phyloP scores from a whole-genome alignment of 2,797 vertebrate species.

The Acanthis flammea region DNA sequence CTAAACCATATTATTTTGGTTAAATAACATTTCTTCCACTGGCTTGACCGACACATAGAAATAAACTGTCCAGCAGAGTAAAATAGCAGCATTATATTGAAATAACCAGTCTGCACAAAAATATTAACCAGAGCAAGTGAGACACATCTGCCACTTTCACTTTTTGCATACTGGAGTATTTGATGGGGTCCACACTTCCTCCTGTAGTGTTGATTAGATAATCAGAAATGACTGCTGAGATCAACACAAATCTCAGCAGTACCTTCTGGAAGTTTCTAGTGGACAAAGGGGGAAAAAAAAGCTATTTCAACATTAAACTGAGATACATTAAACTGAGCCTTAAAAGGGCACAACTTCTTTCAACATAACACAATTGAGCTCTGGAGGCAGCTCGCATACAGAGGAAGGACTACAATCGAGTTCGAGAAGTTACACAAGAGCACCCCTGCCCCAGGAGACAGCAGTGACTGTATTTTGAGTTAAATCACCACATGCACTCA shows the following conservation, averaged over 20 bases:
- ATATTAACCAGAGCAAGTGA: not conserved
- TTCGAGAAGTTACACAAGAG: not conserved
- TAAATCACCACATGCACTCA: not conserved
- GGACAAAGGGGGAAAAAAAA: fast-evolving
- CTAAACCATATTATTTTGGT: not conserved
- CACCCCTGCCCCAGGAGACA: not conserved
- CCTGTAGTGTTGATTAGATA: not conserved
- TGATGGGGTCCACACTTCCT: not conserved
- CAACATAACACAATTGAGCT: not conserved
- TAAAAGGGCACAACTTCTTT: not conserved
- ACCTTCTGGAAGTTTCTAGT: not conserved
- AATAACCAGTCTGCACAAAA: not conserved
- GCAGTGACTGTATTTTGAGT: not conserved
- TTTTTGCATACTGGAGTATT: not conserved
- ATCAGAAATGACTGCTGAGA: not conserved
- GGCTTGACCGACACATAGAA: not conserved
- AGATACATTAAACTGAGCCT: not conserved
- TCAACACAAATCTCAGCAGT: not conserved
- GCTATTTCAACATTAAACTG: not conserved
- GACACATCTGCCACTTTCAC: not conserved
- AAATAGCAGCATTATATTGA: not conserved
- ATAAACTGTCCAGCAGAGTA: not conserved
- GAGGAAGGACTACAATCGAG: not conserved
- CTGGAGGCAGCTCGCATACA: not conserved
- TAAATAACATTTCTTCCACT: not conserved